Evolutionary conservation across 2,797 vertebrate genomes (phyloP), one percentile per base, ranked within the genome.

Genomic region (Sebastes taczanowskii): DNA sequence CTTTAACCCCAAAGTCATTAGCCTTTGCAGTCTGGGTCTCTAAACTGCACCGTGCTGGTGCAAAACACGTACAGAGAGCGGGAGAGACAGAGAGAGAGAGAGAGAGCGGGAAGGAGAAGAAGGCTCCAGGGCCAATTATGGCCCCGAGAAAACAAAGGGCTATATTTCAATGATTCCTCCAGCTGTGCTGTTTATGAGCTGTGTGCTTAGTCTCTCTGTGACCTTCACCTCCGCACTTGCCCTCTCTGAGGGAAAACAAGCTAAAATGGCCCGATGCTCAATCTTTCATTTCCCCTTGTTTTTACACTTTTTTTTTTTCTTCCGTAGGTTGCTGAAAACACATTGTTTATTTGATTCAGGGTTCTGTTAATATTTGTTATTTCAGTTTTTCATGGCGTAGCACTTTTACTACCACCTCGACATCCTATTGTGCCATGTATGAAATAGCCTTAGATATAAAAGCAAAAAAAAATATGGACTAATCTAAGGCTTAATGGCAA

Each of bases 401-500:
- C 94, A 95, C 91, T 94, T 96, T 96, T 94, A 95, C 94, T 93
- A 94, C 93, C 74, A 89, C 86, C 81, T 87, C 93, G 89, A 93
- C 95, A 94, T 95, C 92, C 93, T 93, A 95, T 92, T 93, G 92
- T 91, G 94, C 91, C 92, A 93, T 94, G 94, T 96, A 94, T 94
- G 92, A 96, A 96, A 96, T 91, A 95, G 89, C 92, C 85, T 87
- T 80, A 93, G 93, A 95, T 95, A 95, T 95, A 95, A 96, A 97
- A 88, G 71, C 71, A 81, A 74, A 72, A 81, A 81, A 83, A 94
- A 95, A 96, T 96, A 96, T 95, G 95, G 95, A 96, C 96, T 98
- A 97, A 97, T 98, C 95, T 97, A 92, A 96, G 93, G 94, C 95
- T 96, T 97, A 97, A 97, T 97, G 95, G 96, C 95, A 94, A 97